Evolutionary conservation across 2,888 invertebrate genomes (phyloP).

Genomic region (Agrypnus murinus): DNA sequence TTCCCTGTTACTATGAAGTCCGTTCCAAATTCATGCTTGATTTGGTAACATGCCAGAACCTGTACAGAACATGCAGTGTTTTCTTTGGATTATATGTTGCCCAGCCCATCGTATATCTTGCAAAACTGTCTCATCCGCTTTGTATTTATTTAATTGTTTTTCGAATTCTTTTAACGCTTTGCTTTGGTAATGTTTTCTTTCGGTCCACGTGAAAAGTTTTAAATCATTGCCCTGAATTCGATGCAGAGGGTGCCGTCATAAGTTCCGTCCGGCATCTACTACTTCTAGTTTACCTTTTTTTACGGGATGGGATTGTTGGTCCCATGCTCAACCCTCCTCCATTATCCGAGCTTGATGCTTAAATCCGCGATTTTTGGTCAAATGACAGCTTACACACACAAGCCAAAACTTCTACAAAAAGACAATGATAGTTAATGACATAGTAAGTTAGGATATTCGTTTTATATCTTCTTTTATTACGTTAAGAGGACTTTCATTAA

Average conservation of each 20-base stretch:
- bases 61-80: slow-evolving; percentile 7
- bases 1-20: neutral
- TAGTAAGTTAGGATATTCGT: too few relatives aligned
- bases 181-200: slow-evolving; percentile 1
- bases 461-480: too few relatives aligned
- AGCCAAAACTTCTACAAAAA: too few relatives aligned
- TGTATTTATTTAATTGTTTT: slow-evolving; percentile 4
- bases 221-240: neutral
- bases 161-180: slow-evolving; percentile 1
- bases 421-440: too few relatives aligned
- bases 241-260: slow-evolving; percentile 4
- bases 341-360: too few relatives aligned
- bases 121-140: slow-evolving; percentile 3
- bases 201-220: neutral
- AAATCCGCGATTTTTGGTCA: too few relatives aligned
- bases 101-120: slow-evolving; percentile 1
- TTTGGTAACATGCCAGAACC: slow-evolving; percentile 3
- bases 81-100: neutral
- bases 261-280: neutral
- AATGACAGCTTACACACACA: too few relatives aligned
- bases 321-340: neutral
- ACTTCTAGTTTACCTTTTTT: slow-evolving; percentile 2
- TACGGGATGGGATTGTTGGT: slow-evolving; percentile 6
- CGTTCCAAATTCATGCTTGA: neutral
- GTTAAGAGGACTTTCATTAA: too few relatives aligned